Conservation (phyloP, 1,140 invertebrate genomes). For the Marisa cornuarietis region DNA sequence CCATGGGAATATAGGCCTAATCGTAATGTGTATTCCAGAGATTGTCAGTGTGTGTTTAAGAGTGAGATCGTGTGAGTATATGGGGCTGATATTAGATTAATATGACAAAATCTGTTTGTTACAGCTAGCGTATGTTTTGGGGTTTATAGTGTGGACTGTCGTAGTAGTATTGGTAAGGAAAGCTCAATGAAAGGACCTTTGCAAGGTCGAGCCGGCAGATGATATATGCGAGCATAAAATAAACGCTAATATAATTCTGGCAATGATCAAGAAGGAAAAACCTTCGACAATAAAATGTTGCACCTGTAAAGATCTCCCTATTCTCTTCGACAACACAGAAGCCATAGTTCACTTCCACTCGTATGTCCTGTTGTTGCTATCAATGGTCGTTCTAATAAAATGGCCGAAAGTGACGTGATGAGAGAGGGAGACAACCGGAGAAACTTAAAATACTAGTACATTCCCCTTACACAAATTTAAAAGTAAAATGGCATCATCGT, state of each 20-base stretch:
- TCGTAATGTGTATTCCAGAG: too few species aligned
- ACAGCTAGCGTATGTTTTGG: too few species aligned
- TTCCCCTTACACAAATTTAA: too few species aligned
- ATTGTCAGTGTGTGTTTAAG: not conserved
- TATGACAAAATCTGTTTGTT: too few species aligned
- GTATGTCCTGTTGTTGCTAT: conserved; percentile 3
- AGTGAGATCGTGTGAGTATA: not conserved
- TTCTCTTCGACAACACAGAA: conserved; percentile 17
- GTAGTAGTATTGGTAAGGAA: too few species aligned
- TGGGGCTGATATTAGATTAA: too few species aligned
- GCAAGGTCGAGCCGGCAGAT: not conserved
- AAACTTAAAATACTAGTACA: too few species aligned
- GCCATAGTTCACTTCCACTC: conserved; percentile 15
- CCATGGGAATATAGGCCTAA: too few species aligned
- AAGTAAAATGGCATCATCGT: too few species aligned
- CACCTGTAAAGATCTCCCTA: conserved; percentile 8
- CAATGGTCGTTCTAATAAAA: conserved; percentile 2
- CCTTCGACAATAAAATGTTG: not conserved
- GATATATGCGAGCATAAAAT: not conserved
- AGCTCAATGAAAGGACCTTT: not conserved
- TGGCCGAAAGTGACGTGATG: conserved; percentile 24
- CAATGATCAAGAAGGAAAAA: not conserved
- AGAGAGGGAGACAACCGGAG: not conserved
- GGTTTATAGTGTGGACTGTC: too few species aligned
- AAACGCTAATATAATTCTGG: not conserved